Evolutionary conservation across 92 coral and sea anemone species (phyloP), one percentile per base, ranked within the genome.

Genomic region (Metridium senile): DNA sequence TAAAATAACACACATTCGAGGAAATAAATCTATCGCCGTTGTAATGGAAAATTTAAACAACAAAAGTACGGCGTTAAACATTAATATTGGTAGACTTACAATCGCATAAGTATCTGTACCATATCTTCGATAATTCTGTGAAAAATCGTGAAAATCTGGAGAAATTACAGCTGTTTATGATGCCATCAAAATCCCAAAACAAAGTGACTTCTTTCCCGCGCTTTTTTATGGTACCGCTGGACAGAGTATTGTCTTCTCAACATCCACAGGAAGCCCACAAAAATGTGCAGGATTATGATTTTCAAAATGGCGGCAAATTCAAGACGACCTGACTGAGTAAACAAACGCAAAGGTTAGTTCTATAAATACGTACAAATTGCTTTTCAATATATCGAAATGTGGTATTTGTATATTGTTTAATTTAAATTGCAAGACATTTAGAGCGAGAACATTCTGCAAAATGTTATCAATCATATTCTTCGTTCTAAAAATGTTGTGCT

Each of bases 31-130:
- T n/a, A n/a, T n/a, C n/a, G n/a, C n/a, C n/a, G n/a, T n/a, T n/a
- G n/a, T n/a, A n/a, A 13, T 28, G 45, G 20, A 31, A 39, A 63
- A 54, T 9, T 1, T 28, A 30, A 31, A 63, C 7, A 59, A 9
- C 73, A 52, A 46, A 28, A 52, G 16, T 22, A 22, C 9, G 53
- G 18, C 8, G 4, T 33, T 49, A 32, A 30, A 7, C 39, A 26
- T 9, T 58, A 18, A 33, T 23, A 43, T 0, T 9, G 27, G 23
- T 26, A 6, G 17, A 35, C 85, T 81, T 72, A 81, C 85, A 72
- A 46, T 18, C 65, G 57, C 26, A 81, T 43, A 19, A 81, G 23
- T 6, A 81, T 81, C 67, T 81, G 79, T 26, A 81, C 85, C 85
- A 81, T 81, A 72, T 81, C 56, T 17, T 35, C 35, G 8, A 69